A percentile compares a stretch with the other conserved stretches of the same genome.
Evolutionary conservation across 2,113 vertebrate genomes (phyloP).

Genomic region (Nothoprocta perdicaria): DNA sequence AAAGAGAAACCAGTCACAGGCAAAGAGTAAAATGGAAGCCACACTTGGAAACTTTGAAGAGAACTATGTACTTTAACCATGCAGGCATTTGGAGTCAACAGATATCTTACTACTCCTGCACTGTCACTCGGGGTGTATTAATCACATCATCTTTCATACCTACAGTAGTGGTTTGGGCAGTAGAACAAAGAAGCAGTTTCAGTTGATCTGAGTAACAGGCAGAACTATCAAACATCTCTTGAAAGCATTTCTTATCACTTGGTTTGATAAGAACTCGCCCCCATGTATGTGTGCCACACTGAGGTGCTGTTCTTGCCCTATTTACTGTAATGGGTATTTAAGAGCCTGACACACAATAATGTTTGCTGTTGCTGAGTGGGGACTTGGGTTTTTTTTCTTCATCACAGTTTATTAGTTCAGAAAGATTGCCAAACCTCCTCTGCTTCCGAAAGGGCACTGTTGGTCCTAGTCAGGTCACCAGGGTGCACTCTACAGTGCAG

Average conservation of each 20-base stretch:
- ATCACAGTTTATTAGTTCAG: background rate
- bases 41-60: background rate
- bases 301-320: background rate
- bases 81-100: background rate
- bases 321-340: background rate
- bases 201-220: background rate
- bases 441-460: accelerated
- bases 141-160: background rate
- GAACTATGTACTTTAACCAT: accelerated
- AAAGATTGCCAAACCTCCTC: background rate
- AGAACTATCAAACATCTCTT: background rate
- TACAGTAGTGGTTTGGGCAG: background rate
- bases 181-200: background rate
- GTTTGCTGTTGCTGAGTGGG: background rate
- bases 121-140: background rate
- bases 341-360: background rate
- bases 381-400: background rate
- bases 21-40: background rate
- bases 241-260: background rate
- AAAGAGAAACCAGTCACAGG: background rate
- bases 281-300: accelerated
- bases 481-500: background rate
- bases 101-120: background rate
- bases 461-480: background rate
- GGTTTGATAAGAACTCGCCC: background rate